Percentiles rank a stretch among this genome's conserved stretches.
Evolutionary conservation across 35 echinoderm and acorn worm species (phyloP).

Genomic region (Apostichopus californicus): DNA sequence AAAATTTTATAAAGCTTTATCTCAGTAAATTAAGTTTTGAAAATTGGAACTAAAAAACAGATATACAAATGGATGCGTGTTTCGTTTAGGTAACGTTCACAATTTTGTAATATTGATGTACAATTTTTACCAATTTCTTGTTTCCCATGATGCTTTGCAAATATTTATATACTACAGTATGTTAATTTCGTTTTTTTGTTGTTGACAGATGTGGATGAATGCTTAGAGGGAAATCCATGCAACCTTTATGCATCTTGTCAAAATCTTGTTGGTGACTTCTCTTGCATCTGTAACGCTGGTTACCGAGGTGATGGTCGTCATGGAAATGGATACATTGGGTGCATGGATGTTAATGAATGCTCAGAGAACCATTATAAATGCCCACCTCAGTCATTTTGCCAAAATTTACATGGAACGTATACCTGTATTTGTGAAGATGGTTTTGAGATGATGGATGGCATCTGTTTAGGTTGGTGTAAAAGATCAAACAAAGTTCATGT

Average conservation of each 20-base stretch:
- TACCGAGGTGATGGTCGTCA: conserved; percentile 33
- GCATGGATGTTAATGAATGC: conserved; percentile 23
- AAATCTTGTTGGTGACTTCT: conserved; percentile 28
- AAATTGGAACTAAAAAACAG: too few relatives aligned
- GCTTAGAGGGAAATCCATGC: conserved; percentile 41
- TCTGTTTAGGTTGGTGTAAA: neutral
- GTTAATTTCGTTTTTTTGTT: neutral
- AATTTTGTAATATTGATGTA: too few relatives aligned
- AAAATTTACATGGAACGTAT: neutral
- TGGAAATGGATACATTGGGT: conserved; percentile 14
- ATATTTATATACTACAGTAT: too few relatives aligned
- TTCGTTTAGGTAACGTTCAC: too few relatives aligned
- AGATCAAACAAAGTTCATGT: too few relatives aligned
- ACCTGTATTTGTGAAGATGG: neutral
- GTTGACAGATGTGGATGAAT: conserved; percentile 51
- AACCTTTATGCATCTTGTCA: conserved; percentile 7
- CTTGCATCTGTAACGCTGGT: conserved; percentile 35
- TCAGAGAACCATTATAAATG: neutral
- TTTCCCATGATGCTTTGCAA: too few relatives aligned
- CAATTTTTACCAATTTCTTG: too few relatives aligned
- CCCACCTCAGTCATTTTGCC: neutral
- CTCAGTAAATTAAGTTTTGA: too few relatives aligned
- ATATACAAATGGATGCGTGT: too few relatives aligned
- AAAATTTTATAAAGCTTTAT: too few relatives aligned
- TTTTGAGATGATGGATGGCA: neutral